Conservation (phyloP, 2,797 vertebrate species). For the Hypotaenidia philippensis region DNA sequence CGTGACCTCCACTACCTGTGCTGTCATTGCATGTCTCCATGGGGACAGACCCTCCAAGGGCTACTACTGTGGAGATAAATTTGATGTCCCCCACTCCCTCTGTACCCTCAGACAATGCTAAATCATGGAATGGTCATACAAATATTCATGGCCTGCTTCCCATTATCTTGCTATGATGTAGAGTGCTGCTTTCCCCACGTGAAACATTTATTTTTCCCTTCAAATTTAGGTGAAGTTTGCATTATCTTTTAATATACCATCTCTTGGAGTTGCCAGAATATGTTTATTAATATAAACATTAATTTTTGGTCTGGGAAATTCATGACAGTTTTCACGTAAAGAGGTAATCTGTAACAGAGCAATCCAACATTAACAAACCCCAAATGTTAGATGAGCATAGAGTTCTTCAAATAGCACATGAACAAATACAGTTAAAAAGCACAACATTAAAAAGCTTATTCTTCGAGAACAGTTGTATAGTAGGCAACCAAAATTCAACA, state of each 20-base stretch:
- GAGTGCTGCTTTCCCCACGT: background rate
- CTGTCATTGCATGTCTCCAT: background rate
- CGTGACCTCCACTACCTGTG: background rate
- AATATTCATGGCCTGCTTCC: background rate
- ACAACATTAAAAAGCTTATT: slow-evolving; percentile 6
- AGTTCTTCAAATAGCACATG: background rate
- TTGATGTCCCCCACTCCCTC: background rate
- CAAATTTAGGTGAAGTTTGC: background rate
- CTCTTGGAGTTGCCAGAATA: background rate
- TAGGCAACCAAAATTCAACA: slow-evolving; percentile 27
- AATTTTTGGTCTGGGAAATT: slow-evolving; percentile 39
- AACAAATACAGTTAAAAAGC: slow-evolving; percentile 28
- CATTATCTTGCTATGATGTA: background rate
- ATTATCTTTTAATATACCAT: background rate
- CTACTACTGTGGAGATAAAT: background rate
- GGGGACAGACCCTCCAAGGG: background rate
- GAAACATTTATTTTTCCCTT: background rate
- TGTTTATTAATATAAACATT: slow-evolving; percentile 57
- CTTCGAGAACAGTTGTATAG: slow-evolving; percentile 3
- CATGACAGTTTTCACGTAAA: background rate
- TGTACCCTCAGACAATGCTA: background rate
- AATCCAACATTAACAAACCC: background rate
- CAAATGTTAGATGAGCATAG: background rate
- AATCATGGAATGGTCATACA: background rate
- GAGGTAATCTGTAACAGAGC: slow-evolving; percentile 14